These are phyloP conservation scores for Pocillopora meandrina DNA, from an alignment of 92 coral and sea anemone genomes.

Conservation along the genomic window DNA sequence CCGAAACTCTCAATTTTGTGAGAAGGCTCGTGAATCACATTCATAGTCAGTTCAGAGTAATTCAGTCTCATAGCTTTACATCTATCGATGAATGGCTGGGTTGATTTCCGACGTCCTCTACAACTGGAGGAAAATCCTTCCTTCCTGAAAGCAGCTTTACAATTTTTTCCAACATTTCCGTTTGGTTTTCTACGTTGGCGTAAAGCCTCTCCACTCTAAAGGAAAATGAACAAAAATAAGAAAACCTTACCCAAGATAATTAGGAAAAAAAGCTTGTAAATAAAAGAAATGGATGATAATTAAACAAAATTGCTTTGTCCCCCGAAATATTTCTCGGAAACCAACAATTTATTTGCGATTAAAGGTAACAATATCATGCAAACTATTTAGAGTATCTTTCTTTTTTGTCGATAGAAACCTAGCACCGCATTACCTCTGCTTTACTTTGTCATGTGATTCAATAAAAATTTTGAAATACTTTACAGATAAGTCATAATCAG, in stretches of 20 bases:
- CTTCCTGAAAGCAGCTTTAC: conserved; percentile 19
- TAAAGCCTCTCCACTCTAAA: conserved; percentile 48
- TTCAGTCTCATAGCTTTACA: conserved; percentile 9
- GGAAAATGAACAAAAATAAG: neutral
- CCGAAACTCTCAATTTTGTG: neutral
- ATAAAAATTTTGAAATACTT: too few species aligned
- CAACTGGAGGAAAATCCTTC: neutral
- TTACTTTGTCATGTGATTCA: too few species aligned
- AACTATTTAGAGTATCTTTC: too few species aligned
- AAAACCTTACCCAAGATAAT: too few species aligned
- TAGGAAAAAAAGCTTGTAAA: neutral
- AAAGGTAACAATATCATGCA: too few species aligned
- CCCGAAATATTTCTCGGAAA: too few species aligned
- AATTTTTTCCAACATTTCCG: conserved; percentile 55
- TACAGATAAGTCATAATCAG: too few species aligned
- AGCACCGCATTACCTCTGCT: too few species aligned
- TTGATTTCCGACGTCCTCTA: conserved; percentile 7
- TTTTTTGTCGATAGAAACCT: too few species aligned
- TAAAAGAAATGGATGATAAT: neutral
- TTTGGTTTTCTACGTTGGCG: conserved; percentile 40
- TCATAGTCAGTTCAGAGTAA: neutral
- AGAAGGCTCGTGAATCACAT: neutral
- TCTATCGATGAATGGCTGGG: neutral
- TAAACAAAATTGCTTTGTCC: neutral
- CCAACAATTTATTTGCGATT: too few species aligned